Percentiles rank a stretch among this genome's conserved stretches.
These are phyloP conservation scores for Drosophila kanekoi DNA, from an alignment of 2,888 invertebrate genomes.

Conservation along the genomic window DNA sequence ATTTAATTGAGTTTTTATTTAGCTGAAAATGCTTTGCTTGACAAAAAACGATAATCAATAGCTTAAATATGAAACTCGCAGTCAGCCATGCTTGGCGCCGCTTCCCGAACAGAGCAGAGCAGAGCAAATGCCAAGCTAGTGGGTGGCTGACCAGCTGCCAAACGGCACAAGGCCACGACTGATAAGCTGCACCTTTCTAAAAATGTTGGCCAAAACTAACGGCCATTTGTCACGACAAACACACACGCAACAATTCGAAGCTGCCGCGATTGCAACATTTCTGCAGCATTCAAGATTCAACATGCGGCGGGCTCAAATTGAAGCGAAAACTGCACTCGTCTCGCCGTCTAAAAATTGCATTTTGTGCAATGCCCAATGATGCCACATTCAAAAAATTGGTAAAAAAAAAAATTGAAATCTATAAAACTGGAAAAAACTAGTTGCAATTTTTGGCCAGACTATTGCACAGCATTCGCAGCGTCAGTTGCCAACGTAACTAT, in stretches of 20 bases:
- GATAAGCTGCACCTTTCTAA: slow-evolving; percentile 69
- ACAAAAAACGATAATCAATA: slow-evolving; percentile 22
- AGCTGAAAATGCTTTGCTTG: slow-evolving; percentile 9
- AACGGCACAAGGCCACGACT: slow-evolving; percentile 56
- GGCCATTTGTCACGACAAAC: slow-evolving; percentile 69
- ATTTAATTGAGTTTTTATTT: slow-evolving; percentile 64
- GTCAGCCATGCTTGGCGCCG: background rate
- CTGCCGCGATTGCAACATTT: slow-evolving; percentile 45
- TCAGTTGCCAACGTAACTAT: slow-evolving; percentile 7
- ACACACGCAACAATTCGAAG: slow-evolving; percentile 37
- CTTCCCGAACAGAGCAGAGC: background rate
- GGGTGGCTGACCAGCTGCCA: slow-evolving; percentile 21
- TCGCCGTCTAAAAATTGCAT: slow-evolving; percentile 37
- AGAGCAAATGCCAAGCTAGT: slow-evolving; percentile 1
- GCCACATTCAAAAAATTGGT: slow-evolving; percentile 14
- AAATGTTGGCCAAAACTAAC: slow-evolving; percentile 47
- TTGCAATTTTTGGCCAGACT: slow-evolving; percentile 49
- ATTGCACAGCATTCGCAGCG: slow-evolving; percentile 42
- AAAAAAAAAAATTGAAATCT: slow-evolving; percentile 18
- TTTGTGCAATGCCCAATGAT: slow-evolving; percentile 45
- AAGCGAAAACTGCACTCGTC: slow-evolving; percentile 38
- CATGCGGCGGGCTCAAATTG: slow-evolving; percentile 28
- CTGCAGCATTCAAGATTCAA: slow-evolving; percentile 20
- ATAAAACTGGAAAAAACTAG: slow-evolving; percentile 47
- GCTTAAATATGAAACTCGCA: slow-evolving; percentile 23